A percentile compares a stretch with the other conserved stretches of the same genome.
Conservation (phyloP, 1,140 invertebrate genomes). For the Drosophila kanapiae region DNA sequence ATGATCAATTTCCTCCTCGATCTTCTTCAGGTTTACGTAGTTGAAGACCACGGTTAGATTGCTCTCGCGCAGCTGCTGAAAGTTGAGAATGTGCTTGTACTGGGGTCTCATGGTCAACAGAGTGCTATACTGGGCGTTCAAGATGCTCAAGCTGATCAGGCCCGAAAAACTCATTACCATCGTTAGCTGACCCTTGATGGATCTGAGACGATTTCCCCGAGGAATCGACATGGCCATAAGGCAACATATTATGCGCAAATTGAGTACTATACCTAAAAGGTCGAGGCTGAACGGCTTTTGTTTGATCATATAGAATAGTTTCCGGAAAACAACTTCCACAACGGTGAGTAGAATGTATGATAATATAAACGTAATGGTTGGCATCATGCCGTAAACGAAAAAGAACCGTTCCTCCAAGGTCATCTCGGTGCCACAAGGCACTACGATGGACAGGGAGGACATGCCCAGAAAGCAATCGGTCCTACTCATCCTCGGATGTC, state of each 20-base stretch:
- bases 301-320: neutral
- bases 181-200: neutral
- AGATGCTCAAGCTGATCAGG: neutral
- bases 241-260: slow-evolving; percentile 2
- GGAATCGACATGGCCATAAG: slow-evolving; percentile 25
- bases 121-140: slow-evolving; percentile 15
- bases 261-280: neutral
- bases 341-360: neutral
- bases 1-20: neutral
- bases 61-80: neutral
- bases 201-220: neutral
- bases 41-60: slow-evolving; percentile 4
- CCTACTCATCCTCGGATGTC: neutral
- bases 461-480: neutral
- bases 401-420: neutral
- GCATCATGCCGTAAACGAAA: neutral
- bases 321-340: slow-evolving; percentile 5
- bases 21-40: neutral
- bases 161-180: neutral
- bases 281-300: fast-evolving
- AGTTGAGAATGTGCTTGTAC: slow-evolving; percentile 1
- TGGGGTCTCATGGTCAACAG: slow-evolving; percentile 27
- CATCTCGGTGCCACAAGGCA: slow-evolving; percentile 46
- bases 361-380: fast-evolving
- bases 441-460: slow-evolving; percentile 3